Base-by-base conservation (phyloP, 2,797 vertebrate species). In the Lacerta viridis region DNA sequence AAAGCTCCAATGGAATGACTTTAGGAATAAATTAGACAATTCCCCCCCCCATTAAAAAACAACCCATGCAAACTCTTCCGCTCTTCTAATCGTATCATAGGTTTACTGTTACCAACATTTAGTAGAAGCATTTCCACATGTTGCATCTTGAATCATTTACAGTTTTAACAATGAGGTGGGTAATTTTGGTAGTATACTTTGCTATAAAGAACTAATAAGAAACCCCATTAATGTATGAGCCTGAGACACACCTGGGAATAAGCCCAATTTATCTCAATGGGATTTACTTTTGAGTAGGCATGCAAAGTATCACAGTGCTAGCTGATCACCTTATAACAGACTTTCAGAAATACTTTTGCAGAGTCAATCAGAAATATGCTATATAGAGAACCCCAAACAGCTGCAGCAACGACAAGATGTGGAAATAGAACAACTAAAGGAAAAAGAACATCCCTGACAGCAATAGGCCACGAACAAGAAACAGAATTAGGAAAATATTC, bases 371-470 rank as follows among this genome's bases (percentile, higher is more conserved):
- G 41, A 87, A 55, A 77, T 85, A 75, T 88, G 25, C 0, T 83
- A 15, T 17, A 84, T 2, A 46, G 59, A 64, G 8, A 84, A 18
- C 0, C 71, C 55, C 3, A 46, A 75, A 1, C 68, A 15, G 36
- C 43, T 74, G 46, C 0, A 55, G 55, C 66, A 90, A 84, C 2
- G 2, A 82, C 11, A 74, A 77, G 13, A 13, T 43, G 18, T 72
- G n/a, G n/a, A 86, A 89, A 84, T 0, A 46, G 3, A 80, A 23
- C 0, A 3, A 88, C 41, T 29, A 79, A 90, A 93, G 13, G 10
- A 89, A 88, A 95, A 90, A 18, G 8, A 89, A 87, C 29, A 68
- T 0, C 3, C 66, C 29, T 83, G 27, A 82, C 89, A 91, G 75
- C 36, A 74, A 0, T 76, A 0, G 27, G n/a, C 3, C 87, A 90